Evolutionary conservation across 2,888 invertebrate species (phyloP).

Genomic region (Eilema sororculum): DNA sequence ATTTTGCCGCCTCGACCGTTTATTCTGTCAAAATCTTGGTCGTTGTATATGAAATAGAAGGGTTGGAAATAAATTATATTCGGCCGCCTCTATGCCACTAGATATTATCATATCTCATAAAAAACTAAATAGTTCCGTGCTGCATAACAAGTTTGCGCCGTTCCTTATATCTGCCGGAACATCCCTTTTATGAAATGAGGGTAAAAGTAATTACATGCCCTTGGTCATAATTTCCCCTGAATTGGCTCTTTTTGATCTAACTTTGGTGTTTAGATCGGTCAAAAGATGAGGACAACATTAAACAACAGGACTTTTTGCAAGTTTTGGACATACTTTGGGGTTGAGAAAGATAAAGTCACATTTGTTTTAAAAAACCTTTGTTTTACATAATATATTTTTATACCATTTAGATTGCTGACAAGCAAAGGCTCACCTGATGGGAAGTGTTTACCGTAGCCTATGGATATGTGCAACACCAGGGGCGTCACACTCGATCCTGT

Average conservation of each 20-base stretch:
- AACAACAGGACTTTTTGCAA: no score
- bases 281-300: constrained; percentile 1
- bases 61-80: not conserved
- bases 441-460: no score
- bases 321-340: no score
- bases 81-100: not conserved
- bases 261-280: not conserved
- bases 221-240: constrained; percentile 7
- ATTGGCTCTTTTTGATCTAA: constrained; percentile 4
- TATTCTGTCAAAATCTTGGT: constrained; percentile 3
- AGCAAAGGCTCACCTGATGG: no score
- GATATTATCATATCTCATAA: constrained; percentile 43
- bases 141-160: constrained; percentile 13
- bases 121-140: constrained; percentile 32
- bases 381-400: no score
- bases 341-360: no score
- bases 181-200: constrained; percentile 11
- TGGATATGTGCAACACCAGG: no score
- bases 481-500: no score
- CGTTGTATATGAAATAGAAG: not conserved
- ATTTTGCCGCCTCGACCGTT: not conserved
- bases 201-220: constrained; percentile 9
- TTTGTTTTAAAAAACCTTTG: no score
- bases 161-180: constrained; percentile 5
- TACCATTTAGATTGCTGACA: no score